phyloP scores from a whole-genome alignment of 2,888 invertebrate genomes.

The Pyrrhia umbra region DNA sequence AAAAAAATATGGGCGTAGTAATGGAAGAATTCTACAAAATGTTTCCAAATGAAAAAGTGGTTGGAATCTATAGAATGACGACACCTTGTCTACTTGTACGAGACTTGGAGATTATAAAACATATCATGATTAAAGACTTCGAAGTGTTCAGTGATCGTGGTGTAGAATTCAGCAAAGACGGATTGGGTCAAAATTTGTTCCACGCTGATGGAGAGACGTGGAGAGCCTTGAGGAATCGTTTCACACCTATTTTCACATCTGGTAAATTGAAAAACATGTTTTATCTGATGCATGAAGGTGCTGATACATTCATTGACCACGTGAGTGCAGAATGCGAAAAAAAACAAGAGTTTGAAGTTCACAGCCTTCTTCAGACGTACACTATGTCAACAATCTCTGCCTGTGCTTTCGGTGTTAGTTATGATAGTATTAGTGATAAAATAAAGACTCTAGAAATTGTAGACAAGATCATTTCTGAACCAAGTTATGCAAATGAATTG shows the following conservation, averaged over 20 bases:
- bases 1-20: constrained; percentile 59
- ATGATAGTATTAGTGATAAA: constrained; percentile 60
- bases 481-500: constrained; percentile 57
- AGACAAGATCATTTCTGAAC: constrained; percentile 50
- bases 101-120: constrained; percentile 76
- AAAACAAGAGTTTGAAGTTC: constrained; percentile 63
- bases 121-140: constrained; percentile 77
- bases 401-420: constrained; percentile 71
- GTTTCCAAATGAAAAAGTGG: constrained; percentile 74
- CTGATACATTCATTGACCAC: constrained; percentile 65
- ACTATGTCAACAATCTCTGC: constrained; percentile 70
- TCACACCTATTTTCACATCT: constrained; percentile 76
- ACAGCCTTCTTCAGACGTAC: constrained; percentile 66
- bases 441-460: constrained; percentile 47
- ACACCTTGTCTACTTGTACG: constrained; percentile 72
- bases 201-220: constrained; percentile 74
- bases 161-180: constrained; percentile 69
- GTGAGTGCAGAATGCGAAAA: constrained; percentile 46
- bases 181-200: constrained; percentile 74
- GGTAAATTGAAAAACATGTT: constrained; percentile 80
- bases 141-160: constrained; percentile 75
- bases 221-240: constrained; percentile 69
- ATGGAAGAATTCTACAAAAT: constrained; percentile 68
- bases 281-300: constrained; percentile 68
- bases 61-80: constrained; percentile 75